Percentiles rank a stretch among this genome's conserved stretches.
Conservation (phyloP, 1,140 invertebrate genomes). For the Thaumetopoea pityocampa region DNA sequence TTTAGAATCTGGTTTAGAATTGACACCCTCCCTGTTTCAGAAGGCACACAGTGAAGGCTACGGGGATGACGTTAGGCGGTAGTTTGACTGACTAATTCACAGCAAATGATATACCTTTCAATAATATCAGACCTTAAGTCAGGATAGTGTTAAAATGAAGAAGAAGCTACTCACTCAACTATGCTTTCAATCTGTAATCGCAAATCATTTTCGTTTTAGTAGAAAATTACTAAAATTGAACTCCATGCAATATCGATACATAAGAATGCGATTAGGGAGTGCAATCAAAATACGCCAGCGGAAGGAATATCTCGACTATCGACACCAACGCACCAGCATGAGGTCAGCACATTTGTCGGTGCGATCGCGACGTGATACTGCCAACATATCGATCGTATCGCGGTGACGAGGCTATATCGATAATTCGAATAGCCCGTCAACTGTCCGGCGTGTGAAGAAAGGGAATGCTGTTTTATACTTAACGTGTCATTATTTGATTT, state of each 20-base stretch:
- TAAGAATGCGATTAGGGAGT: constrained; percentile 13
- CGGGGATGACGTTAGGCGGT: too few relatives aligned
- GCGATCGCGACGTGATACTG: constrained; percentile 67
- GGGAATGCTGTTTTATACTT: constrained; percentile 46
- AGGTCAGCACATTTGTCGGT: constrained; percentile 60
- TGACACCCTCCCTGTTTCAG: too few relatives aligned
- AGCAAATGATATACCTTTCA: too few relatives aligned
- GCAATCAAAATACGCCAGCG: constrained; percentile 30
- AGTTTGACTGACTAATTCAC: too few relatives aligned
- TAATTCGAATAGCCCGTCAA: constrained; percentile 57
- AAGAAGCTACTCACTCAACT: too few relatives aligned
- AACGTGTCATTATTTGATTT: constrained; percentile 48
- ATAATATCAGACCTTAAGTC: too few relatives aligned
- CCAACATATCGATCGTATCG: constrained; percentile 62
- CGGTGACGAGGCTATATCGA: constrained; percentile 57
- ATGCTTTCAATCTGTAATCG: too few relatives aligned
- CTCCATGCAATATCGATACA: constrained; percentile 1
- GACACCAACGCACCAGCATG: constrained; percentile 61
- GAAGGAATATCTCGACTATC: constrained; percentile 39
- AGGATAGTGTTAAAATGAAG: too few relatives aligned
- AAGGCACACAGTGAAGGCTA: too few relatives aligned
- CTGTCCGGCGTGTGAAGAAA: constrained; percentile 54
- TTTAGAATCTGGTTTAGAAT: too few relatives aligned
- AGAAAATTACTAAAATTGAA: constrained; percentile 4
- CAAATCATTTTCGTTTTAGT: too few relatives aligned